Evolutionary conservation across 2,113 vertebrate species (phyloP).

Genomic region (Panthera tigris): DNA sequence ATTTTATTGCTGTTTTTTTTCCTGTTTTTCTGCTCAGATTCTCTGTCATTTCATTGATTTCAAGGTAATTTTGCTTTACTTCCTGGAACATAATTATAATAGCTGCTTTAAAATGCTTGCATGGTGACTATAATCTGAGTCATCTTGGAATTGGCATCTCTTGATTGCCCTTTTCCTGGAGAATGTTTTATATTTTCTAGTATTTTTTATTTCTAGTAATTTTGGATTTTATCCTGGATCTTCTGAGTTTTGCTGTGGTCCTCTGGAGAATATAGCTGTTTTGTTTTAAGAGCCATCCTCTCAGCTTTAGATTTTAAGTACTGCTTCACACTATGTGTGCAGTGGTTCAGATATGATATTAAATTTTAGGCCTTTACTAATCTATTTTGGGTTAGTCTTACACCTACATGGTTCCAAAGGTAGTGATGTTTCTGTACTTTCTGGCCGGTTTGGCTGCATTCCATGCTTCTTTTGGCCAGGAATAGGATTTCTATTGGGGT

Average conservation of each 20-base stretch:
- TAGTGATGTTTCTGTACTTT: background rate
- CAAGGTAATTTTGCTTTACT: background rate
- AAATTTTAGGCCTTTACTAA: background rate
- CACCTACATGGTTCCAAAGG: background rate
- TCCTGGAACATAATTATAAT: background rate
- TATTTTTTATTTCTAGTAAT: conserved; percentile 35
- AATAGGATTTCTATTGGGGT: background rate
- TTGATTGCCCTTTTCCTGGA: background rate
- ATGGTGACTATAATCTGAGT: background rate
- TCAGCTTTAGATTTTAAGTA: background rate
- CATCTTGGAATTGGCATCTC: background rate
- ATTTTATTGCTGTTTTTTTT: background rate
- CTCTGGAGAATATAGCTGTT: background rate
- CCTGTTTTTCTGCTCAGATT: background rate
- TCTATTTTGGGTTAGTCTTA: background rate
- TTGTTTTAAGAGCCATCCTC: background rate
- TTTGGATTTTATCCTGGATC: background rate
- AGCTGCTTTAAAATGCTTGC: background rate
- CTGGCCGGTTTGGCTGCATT: background rate
- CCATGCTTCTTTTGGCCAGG: background rate
- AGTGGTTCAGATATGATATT: background rate
- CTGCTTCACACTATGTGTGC: background rate
- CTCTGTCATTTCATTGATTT: background rate
- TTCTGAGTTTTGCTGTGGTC: background rate
- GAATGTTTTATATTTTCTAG: background rate